Conservation (phyloP, 2,888 invertebrate genomes). For the Onchidella celtica region DNA sequence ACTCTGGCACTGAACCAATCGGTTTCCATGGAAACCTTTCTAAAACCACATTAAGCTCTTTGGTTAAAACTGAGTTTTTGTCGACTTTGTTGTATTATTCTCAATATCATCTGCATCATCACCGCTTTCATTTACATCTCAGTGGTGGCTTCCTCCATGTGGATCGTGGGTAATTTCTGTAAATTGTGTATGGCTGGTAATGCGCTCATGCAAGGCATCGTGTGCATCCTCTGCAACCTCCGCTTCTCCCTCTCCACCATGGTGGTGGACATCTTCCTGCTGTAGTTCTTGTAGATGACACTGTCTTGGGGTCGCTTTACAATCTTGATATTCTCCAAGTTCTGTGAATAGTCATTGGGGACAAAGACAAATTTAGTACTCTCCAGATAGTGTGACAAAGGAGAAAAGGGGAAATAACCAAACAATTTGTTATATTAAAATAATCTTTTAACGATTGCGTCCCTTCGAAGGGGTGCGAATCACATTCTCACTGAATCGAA, state of each 20-base stretch:
- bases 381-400: no score
- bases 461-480: no score
- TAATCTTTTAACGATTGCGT: no score
- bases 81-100: constrained; percentile 78
- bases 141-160: constrained; percentile 66
- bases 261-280: constrained; percentile 73
- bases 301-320: constrained; percentile 78
- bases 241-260: constrained; percentile 73
- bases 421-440: no score
- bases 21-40: no score
- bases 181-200: constrained; percentile 53
- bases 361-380: not conserved
- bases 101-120: constrained; percentile 93
- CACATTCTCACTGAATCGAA: no score
- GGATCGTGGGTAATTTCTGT: constrained; percentile 60
- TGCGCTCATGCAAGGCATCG: constrained; percentile 66
- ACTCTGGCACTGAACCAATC: no score
- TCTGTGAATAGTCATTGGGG: constrained; percentile 55
- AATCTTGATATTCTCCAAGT: constrained; percentile 75
- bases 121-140: constrained; percentile 89
- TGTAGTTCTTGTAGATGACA: constrained; percentile 78
- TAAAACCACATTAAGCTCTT: no score
- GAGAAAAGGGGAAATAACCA: no score
- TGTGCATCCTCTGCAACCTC: constrained; percentile 71
- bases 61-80: not conserved